A percentile compares a stretch with the other conserved stretches of the same genome.
Evolutionary conservation across 2,797 vertebrate species (phyloP).

Genomic region (Diplodus puntazzo): DNA sequence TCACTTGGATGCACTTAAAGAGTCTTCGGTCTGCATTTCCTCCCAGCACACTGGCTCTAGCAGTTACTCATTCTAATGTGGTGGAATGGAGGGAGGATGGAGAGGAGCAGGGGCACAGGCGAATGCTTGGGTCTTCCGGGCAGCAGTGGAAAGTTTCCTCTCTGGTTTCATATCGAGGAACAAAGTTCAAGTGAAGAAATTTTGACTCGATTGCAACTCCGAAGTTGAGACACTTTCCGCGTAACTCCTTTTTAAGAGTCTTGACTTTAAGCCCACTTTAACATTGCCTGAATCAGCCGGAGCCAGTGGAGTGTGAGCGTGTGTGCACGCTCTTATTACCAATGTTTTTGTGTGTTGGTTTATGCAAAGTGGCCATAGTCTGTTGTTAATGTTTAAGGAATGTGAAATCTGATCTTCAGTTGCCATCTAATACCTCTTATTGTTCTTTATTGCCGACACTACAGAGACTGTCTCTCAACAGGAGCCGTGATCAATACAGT

Average conservation of each 20-base stretch:
- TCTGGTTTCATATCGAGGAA: slow-evolving; percentile 27
- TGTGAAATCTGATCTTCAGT: slow-evolving; percentile 20
- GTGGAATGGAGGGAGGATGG: slow-evolving; percentile 19
- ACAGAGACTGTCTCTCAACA: not conserved
- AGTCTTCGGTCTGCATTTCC: slow-evolving; percentile 44
- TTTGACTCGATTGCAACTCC: slow-evolving; percentile 16
- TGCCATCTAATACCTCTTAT: not conserved
- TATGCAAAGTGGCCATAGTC: slow-evolving; percentile 12
- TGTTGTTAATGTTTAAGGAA: slow-evolving; percentile 13
- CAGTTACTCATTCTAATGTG: slow-evolving; percentile 59
- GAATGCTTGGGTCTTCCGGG: slow-evolving; percentile 5
- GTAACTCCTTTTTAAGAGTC: not conserved
- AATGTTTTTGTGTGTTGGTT: slow-evolving; percentile 4
- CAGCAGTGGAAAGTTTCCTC: not conserved
- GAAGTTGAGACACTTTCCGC: not conserved
- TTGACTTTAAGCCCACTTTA: slow-evolving; percentile 6
- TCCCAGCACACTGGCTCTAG: slow-evolving; percentile 36
- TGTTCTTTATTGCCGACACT: slow-evolving; percentile 22
- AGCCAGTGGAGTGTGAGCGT: not conserved
- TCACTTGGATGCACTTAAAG: slow-evolving; percentile 37
- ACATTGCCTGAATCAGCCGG: not conserved
- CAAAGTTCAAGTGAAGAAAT: slow-evolving; percentile 26
- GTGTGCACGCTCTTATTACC: slow-evolving; percentile 7
- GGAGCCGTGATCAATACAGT: slow-evolving; percentile 22
- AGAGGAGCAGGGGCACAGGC: slow-evolving; percentile 16